A percentile compares a stretch with the other conserved stretches of the same genome.
These are phyloP conservation scores for Rhimphoctona megacephalus DNA, from an alignment of 2,888 invertebrate species.

Conservation along the genomic window DNA sequence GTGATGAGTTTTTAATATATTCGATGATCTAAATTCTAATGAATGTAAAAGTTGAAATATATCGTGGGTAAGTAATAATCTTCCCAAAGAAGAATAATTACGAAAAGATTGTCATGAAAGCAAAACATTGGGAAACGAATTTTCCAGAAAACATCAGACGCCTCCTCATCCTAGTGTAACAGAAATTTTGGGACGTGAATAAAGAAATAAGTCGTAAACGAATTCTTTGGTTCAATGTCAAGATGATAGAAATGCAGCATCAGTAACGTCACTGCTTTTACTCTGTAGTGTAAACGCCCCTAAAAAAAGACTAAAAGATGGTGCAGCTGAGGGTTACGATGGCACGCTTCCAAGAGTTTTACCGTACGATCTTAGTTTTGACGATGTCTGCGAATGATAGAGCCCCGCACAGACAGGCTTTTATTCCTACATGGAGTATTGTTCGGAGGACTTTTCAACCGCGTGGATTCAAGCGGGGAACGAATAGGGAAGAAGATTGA, in stretches of 20 bases:
- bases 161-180: neutral
- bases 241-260: conserved; percentile 5
- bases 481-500: conserved; percentile 58
- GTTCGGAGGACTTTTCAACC: conserved; percentile 60
- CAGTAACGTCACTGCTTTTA: conserved; percentile 32
- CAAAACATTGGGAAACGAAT: neutral
- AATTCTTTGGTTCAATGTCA: neutral
- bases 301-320: conserved; percentile 40
- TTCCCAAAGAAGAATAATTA: too few relatives aligned
- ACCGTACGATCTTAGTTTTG: conserved; percentile 23
- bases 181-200: neutral
- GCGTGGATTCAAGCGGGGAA: conserved; percentile 42
- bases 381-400: conserved; percentile 31
- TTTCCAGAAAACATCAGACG: neutral
- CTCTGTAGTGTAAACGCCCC: conserved; percentile 3
- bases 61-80: too few relatives aligned
- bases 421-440: conserved; percentile 49
- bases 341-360: conserved; percentile 77
- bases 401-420: conserved; percentile 36
- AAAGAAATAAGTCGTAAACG: neutral
- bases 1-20: too few relatives aligned
- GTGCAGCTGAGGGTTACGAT: conserved; percentile 74
- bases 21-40: too few relatives aligned
- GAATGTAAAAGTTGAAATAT: too few relatives aligned
- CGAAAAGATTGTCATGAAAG: too few relatives aligned